Base-by-base conservation (phyloP, 2,888 invertebrate genomes). In the Germaria angustata region DNA sequence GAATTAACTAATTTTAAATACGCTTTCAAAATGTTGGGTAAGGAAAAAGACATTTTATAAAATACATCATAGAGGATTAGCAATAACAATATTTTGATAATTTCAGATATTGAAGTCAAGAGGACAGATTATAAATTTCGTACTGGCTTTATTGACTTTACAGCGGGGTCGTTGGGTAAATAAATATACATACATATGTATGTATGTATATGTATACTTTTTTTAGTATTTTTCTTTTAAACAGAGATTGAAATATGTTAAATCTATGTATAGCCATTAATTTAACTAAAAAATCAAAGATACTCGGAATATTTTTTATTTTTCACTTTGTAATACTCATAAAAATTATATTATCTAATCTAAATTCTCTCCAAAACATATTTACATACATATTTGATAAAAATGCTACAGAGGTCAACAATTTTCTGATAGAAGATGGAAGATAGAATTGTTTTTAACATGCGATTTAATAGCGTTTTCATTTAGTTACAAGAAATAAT, bases 121-220 rank as follows among this genome's bases (percentile, higher is more conserved):
- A 71, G 51, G 13, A 36, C 44, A 36, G 24, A 69, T 53, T 59
- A 49, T 39, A 85, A 83, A 80, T 81, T 86, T 72, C 84, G 78
- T 22, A 85, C 78, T 22, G 95, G 95, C 36, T 84, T 94, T 13
- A 95, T 97, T 87, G 96, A 97, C 91, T 96, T 97, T 87, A 92
- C 93, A 17, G 95, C 95, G 83, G 97, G 97, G 84, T 96, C 96
- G 51, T 89, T 96, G 84, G 96, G 96, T 96, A 92, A 92, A 88
- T 86, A n/a, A n/a, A n/a, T n/a, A n/a, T n/a, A n/a, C n/a, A n/a
- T n/a, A n/a, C n/a, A n/a, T n/a, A n/a, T n/a, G n/a, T n/a, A n/a
- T n/a, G n/a, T n/a, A n/a, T n/a, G n/a, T n/a, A n/a, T n/a, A n/a
- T n/a, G n/a, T n/a, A n/a, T n/a, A n/a, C n/a, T 5, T 15, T 49